Conservation (phyloP, 2,797 vertebrate genomes). For the Sebastes nivosus region DNA sequence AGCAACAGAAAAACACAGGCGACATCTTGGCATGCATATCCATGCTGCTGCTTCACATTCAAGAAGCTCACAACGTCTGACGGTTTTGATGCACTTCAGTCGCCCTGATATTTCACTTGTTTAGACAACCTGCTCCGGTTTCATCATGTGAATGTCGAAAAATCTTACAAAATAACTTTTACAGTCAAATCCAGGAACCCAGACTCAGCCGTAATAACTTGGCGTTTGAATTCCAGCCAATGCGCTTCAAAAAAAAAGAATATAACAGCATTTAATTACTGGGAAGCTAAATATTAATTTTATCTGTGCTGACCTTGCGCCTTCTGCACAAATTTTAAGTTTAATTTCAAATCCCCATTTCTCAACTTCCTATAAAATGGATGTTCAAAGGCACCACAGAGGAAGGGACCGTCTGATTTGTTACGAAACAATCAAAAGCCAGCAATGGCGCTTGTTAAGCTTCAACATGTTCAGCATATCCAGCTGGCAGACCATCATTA, state of each 20-base stretch:
- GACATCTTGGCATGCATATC: conserved; percentile 17
- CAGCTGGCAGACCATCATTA: conserved; percentile 35
- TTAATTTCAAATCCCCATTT: conserved; percentile 37
- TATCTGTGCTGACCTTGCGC: conserved; percentile 33
- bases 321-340: conserved; percentile 32
- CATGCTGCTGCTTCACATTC: background rate
- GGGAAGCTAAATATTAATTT: conserved; percentile 15
- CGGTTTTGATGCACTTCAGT: conserved; percentile 35
- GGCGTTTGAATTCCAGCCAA: conserved; percentile 25
- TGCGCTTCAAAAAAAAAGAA: background rate
- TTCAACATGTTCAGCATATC: conserved; percentile 42
- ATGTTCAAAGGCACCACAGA: conserved; percentile 12
- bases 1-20: conserved; percentile 24
- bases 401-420: conserved; percentile 7
- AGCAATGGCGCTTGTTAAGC: conserved; percentile 46
- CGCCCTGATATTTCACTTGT: conserved; percentile 27
- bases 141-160: conserved; percentile 25
- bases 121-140: conserved; percentile 31
- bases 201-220: conserved; percentile 16
- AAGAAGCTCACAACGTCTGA: background rate
- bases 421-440: conserved; percentile 38
- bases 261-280: conserved; percentile 34
- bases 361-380: conserved; percentile 20
- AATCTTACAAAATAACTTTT: conserved; percentile 37
- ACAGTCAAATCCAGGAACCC: conserved; percentile 15